These are phyloP conservation scores for Leucoraja erinaceus DNA, from an alignment of 2,113 vertebrate species.

Conservation along the genomic window DNA sequence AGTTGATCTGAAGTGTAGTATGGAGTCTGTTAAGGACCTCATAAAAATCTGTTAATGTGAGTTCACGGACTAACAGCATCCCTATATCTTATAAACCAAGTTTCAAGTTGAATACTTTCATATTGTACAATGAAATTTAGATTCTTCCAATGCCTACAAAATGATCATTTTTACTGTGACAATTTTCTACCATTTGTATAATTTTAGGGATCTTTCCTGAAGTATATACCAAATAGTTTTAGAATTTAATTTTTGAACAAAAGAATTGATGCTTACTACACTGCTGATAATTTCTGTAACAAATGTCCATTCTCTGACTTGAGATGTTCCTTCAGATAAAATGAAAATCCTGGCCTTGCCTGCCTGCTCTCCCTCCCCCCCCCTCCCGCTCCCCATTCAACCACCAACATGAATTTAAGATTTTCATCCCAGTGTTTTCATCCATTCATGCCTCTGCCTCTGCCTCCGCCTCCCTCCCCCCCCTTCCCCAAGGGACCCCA, in stretches of 20 bases:
- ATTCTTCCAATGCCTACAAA: neutral
- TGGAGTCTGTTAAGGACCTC: neutral
- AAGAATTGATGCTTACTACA: neutral
- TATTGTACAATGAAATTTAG: neutral
- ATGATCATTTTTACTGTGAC: neutral
- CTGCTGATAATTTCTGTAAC: neutral
- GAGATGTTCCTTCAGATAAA: constrained; percentile 4
- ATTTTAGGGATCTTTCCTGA: neutral
- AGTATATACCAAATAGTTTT: neutral
- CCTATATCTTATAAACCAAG: neutral
- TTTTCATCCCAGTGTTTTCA: neutral
- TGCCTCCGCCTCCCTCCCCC: neutral
- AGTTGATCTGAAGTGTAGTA: neutral
- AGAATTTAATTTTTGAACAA: neutral
- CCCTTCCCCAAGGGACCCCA: too few relatives aligned
- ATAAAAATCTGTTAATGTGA: neutral
- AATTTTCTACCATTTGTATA: neutral
- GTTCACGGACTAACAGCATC: neutral
- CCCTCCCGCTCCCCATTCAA: too few relatives aligned
- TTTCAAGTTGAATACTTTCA: neutral
- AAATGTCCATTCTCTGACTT: neutral
- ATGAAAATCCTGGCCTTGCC: too few relatives aligned
- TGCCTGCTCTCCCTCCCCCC: too few relatives aligned
- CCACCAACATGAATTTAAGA: neutral
- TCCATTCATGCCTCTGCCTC: neutral